Evolutionary conservation across 2,888 invertebrate genomes (phyloP).

Genomic region (Laothoe populi): DNA sequence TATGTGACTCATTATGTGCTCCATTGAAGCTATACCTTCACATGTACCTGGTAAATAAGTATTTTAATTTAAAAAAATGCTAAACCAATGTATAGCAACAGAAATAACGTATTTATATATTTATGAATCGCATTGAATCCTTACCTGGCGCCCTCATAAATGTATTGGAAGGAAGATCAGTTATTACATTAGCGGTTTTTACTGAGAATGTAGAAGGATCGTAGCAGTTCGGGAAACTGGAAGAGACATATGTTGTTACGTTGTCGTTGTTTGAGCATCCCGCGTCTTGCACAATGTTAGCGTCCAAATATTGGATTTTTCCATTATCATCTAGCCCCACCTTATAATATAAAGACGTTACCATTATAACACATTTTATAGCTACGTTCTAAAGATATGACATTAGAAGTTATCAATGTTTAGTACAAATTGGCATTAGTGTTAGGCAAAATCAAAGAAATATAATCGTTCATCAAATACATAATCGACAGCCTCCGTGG

Average conservation of each 20-base stretch:
- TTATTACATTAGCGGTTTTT: slow-evolving; percentile 73
- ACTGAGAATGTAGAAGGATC: slow-evolving; percentile 80
- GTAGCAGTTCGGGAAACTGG: slow-evolving; percentile 84
- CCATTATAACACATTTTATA: no score
- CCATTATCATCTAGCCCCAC: slow-evolving; percentile 87
- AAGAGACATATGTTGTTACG: slow-evolving; percentile 54
- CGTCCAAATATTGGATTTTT: slow-evolving; percentile 86
- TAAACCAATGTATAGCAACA: no score
- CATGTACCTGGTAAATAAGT: slow-evolving; percentile 66
- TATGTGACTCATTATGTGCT: slow-evolving; percentile 89
- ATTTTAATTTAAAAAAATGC: slow-evolving; percentile 2
- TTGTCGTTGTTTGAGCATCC: slow-evolving; percentile 82
- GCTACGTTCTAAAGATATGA: no score
- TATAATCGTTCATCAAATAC: no score
- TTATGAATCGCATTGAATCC: no score
- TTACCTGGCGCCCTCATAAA: slow-evolving; percentile 89
- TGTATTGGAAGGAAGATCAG: slow-evolving; percentile 88
- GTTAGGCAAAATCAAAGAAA: no score
- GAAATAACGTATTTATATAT: no score
- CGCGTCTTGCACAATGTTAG: slow-evolving; percentile 74
- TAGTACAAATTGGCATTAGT: no score
- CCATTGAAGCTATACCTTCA: slow-evolving; percentile 85
- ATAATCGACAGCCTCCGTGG: no score
- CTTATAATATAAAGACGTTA: slow-evolving; percentile 52
- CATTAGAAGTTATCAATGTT: no score